Base-by-base conservation (phyloP, 2,797 vertebrate species). In the Echiichthys vipera region DNA sequence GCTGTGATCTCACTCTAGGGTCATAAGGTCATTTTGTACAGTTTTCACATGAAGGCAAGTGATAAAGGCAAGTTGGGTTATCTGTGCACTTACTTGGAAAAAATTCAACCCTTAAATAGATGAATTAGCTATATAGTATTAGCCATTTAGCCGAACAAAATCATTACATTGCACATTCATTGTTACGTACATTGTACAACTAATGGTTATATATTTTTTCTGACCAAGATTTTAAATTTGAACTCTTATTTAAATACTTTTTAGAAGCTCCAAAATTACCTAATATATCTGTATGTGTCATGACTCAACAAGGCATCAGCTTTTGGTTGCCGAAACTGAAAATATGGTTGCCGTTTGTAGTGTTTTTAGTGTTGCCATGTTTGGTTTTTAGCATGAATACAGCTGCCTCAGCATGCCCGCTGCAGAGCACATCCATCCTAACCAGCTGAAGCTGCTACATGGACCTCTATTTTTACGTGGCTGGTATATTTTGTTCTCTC, bases 1-100 rank as follows among this genome's bases (percentile, higher is more conserved):
- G 74, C 78, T 85, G 78, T 93, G 89, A 93, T 89, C 81, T 94
- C 85, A 89, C 76, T 79, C 59, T 32, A 74, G 75, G 86, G 81
- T 92, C 84, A 84, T 34, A 46, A 57, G 91, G 87, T 91, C 79
- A 86, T 82, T 54, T 72, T 87, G 80, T 83, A 86, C 77, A 79
- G 71, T 85, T 88, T 85, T 46, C 74, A 78, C 57, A 85, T 80
- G 66, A 81, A 77, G 34, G 50, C 5, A 29, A 66, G 71, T 57
- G 59, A 66, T 72, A 65, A 78, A 77, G 46, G 51, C 56, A 46
- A 42, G 25, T 18, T 15, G n/a, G 46, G 27, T 71, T 54, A 51
- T 81, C 64, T 46, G 24, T 43, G 18, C 7, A 61, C 63, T 62
- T 65, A 43, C 46, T 55, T 46, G 8, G 20, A 5, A 40, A 64